Evolutionary conservation across 2,113 vertebrate genomes (phyloP), one percentile per base, ranked within the genome.

Genomic region (Erinaceus europaeus): DNA sequence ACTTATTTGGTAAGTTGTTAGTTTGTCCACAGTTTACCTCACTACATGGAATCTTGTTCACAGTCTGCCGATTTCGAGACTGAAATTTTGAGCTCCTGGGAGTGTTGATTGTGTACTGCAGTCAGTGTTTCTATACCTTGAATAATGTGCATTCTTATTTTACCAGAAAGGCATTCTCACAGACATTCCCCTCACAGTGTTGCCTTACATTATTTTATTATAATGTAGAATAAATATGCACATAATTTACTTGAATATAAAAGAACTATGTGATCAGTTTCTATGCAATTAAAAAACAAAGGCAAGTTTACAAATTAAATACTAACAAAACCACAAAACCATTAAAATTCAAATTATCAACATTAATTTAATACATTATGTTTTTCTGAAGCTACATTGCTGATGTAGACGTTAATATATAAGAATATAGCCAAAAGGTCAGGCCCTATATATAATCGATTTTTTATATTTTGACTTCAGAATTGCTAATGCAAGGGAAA

Each of bases 321-420:
- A 61, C 14, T 46, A 85, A 89, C 68, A 81, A 79, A 82, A 82
- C 29, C 52, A 46, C 25, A 84, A 83, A 86, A 62, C 8, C 68
- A 90, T 92, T 91, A 93, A 88, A 93, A 91, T 90, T 93, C 68
- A 91, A 94, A 92, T 93, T 77, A 91, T 62, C 34, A 93, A 18
- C 64, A 69, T 32, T 86, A 73, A 91, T 83, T 83, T 83, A 86
- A 88, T 80, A 29, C 21, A 79, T 86, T 38, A 23, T 83, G 44
- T 81, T 74, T 90, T 92, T 13, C 38, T 40, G 11, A 64, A 86
- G 68, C 40, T 64, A 13, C 48, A 71, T 48, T 73, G 76, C 46
- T 80, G n/a, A 88, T 23, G 9, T 29, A 46, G 23, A 5, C 21
- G 29, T 93, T 88, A 91, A 64, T 68, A 46, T 4, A 82, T 25